Conservation (phyloP, 2,113 vertebrate species). For the Nesoenas mayeri region DNA sequence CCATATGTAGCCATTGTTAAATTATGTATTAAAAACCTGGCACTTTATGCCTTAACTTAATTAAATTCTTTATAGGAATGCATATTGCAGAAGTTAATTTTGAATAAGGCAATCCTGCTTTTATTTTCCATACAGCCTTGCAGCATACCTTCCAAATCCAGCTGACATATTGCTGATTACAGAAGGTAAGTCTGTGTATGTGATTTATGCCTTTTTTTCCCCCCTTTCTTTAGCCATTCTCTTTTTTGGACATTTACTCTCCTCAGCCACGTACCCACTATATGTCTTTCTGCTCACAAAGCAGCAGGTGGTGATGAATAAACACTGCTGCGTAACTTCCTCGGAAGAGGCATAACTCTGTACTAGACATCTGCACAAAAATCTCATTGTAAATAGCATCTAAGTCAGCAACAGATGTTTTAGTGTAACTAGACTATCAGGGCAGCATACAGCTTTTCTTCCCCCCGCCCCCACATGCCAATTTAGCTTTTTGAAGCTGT, state of each 20-base stretch:
- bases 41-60: not conserved
- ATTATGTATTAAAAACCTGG: not conserved
- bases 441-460: not conserved
- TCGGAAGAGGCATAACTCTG: not conserved
- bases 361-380: not conserved
- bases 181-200: not conserved
- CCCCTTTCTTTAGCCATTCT: not conserved
- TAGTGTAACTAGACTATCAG: not conserved
- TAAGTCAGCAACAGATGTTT: not conserved
- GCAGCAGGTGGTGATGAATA: constrained; percentile 7
- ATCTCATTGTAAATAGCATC: not conserved
- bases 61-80: not conserved
- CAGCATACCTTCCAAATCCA: not conserved
- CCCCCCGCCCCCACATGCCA: not conserved
- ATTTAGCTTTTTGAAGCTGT: not conserved
- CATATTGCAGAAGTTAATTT: not conserved
- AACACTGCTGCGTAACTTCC: not conserved
- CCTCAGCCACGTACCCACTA: not conserved
- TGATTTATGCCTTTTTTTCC: not conserved
- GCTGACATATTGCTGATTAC: not conserved
- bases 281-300: not conserved
- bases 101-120: not conserved
- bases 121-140: not conserved
- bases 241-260: not conserved
- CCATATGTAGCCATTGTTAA: not conserved